These are phyloP conservation scores for Drosophila persimilis DNA, from an alignment of 1,140 invertebrate species.

Conservation along the genomic window DNA sequence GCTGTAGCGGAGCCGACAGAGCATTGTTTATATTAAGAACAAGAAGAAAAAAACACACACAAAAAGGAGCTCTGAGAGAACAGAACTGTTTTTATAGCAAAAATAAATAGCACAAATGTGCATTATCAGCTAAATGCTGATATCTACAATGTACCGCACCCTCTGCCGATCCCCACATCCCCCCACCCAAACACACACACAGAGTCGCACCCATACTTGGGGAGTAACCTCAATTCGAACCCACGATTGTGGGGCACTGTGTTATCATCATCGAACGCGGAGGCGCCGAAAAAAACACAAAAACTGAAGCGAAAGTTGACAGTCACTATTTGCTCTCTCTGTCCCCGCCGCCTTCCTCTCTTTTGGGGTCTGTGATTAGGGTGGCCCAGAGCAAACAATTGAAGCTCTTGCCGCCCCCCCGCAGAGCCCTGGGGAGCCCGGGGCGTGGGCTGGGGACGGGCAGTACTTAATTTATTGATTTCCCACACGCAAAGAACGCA, in stretches of 20 bases:
- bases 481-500: conserved; percentile 39
- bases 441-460: too few relatives aligned
- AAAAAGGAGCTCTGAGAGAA: background rate
- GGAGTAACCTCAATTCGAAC: conserved; percentile 77
- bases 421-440: background rate
- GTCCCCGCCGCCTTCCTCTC: background rate
- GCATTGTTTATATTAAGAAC: conserved; percentile 58
- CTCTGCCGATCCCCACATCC: background rate
- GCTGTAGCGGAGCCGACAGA: conserved; percentile 17
- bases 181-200: too few relatives aligned
- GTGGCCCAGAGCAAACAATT: conserved; percentile 4
- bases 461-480: conserved; percentile 30
- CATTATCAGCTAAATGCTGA: conserved; percentile 68
- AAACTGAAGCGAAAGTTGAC: conserved; percentile 55
- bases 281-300: conserved; percentile 40
- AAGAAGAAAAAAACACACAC: conserved; percentile 26
- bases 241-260: conserved; percentile 77
- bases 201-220: conserved; percentile 27
- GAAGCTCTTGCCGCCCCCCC: background rate
- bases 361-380: conserved; percentile 32
- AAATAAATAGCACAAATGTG: conserved; percentile 80
- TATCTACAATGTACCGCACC: conserved; percentile 40
- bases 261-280: conserved; percentile 49
- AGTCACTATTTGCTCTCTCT: conserved; percentile 38
- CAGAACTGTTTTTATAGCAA: conserved; percentile 54